These are phyloP conservation scores for Ptychadena robeensis DNA, from an alignment of 2,797 vertebrate species.

Conservation along the genomic window DNA sequence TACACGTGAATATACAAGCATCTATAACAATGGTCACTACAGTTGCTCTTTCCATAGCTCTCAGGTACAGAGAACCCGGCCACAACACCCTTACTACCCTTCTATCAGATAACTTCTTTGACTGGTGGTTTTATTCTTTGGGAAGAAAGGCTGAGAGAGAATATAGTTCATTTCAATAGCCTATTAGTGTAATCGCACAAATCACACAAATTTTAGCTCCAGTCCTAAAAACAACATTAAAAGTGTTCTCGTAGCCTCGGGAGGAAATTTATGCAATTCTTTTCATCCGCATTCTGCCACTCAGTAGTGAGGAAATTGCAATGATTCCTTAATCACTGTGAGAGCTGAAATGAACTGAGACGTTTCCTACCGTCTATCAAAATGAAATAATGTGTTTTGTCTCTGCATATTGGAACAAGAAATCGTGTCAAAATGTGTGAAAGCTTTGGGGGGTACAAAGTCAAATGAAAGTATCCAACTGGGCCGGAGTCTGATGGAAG, in stretches of 20 bases:
- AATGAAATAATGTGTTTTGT: conserved; percentile 50
- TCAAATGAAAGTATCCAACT: conserved; percentile 63
- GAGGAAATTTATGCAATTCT: conserved; percentile 49
- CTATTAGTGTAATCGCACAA: conserved; percentile 48
- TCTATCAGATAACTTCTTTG: conserved; percentile 21
- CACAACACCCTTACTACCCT: conserved; percentile 20
- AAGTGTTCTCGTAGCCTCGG: conserved; percentile 40
- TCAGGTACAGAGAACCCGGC: background rate
- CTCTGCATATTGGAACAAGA: conserved; percentile 49
- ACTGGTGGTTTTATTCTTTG: conserved; percentile 19
- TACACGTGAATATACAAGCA: too few species aligned
- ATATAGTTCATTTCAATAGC: conserved; percentile 41
- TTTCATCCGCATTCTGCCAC: conserved; percentile 44
- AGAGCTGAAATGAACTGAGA: conserved; percentile 60
- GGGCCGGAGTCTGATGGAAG: conserved; percentile 60
- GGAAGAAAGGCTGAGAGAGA: conserved; percentile 10
- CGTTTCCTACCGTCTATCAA: conserved; percentile 62
- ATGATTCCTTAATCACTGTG: conserved; percentile 66
- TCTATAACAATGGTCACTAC: too few species aligned
- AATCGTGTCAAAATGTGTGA: conserved; percentile 65
- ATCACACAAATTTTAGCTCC: conserved; percentile 47
- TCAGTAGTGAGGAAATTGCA: conserved; percentile 50
- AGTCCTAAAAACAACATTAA: conserved; percentile 46
- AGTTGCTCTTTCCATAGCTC: too few species aligned
- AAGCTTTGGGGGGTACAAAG: conserved; percentile 60